Conservation (phyloP, 2,113 vertebrate genomes). For the Steatornis caripensis region DNA sequence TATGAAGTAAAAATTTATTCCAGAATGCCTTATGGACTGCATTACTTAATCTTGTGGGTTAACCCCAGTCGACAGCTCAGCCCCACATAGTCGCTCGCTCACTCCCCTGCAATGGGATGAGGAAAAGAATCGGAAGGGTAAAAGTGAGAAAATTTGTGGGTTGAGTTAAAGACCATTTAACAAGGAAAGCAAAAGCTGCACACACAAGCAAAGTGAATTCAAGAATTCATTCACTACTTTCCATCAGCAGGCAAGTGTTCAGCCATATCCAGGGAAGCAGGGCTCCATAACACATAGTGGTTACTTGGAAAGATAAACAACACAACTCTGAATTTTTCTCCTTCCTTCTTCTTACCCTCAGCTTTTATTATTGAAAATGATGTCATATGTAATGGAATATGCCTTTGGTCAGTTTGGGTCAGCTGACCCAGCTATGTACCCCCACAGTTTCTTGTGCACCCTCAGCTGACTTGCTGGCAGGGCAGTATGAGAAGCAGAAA, state of each 20-base stretch:
- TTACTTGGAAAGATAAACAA: background rate
- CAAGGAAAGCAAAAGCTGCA: background rate
- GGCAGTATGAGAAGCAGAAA: background rate
- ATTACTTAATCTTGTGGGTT: background rate
- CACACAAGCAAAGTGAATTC: fast-evolving
- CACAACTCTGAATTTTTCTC: fast-evolving
- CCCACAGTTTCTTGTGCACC: background rate
- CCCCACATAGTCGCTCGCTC: fast-evolving
- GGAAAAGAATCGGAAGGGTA: background rate
- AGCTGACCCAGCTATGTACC: background rate
- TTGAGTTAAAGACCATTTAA: background rate
- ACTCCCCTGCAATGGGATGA: background rate
- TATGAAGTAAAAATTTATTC: background rate
- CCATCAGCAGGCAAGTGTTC: background rate
- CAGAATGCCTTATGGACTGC: background rate
- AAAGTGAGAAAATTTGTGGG: background rate
- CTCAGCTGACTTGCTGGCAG: background rate
- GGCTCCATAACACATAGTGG: fast-evolving
- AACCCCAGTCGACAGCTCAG: background rate
- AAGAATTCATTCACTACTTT: background rate
- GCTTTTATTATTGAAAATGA: background rate
- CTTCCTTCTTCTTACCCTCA: background rate
- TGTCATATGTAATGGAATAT: background rate
- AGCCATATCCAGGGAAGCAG: background rate
- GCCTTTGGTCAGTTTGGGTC: background rate